Percentiles rank a stretch among this genome's conserved stretches.
Conservation (phyloP, 1,140 invertebrate species). For the Mylabris phalerata region DNA sequence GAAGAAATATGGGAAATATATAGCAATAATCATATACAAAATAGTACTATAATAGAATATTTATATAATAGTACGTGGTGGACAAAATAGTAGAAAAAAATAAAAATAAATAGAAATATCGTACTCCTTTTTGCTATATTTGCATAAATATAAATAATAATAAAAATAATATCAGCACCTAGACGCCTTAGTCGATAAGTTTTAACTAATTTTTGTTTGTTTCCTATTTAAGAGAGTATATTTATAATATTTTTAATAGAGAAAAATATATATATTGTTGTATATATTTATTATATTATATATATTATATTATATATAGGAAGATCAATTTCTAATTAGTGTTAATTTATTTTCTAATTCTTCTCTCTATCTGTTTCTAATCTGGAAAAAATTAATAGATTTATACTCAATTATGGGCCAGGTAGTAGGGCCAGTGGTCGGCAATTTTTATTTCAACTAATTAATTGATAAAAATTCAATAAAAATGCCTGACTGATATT, state of each 20-base stretch:
- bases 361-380: neutral
- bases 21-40: constrained; percentile 39
- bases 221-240: constrained; percentile 43
- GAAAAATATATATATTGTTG: constrained; percentile 40
- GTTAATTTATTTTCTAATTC: constrained; percentile 20
- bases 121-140: neutral
- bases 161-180: constrained; percentile 32
- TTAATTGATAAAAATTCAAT: neutral
- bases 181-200: constrained; percentile 35
- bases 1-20: constrained; percentile 31
- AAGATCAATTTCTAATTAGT: neutral
- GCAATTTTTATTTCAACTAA: constrained; percentile 1
- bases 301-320: neutral
- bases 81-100: no score
- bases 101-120: neutral
- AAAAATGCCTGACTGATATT: constrained; percentile 12
- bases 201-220: constrained; percentile 37
- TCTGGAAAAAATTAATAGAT: neutral
- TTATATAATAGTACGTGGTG: constrained; percentile 16
- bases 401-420: neutral
- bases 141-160: constrained; percentile 1
- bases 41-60: constrained; percentile 26
- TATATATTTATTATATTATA: constrained; percentile 27
- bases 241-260: constrained; percentile 44
- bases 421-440: constrained; percentile 18